phyloP scores from a whole-genome alignment of 2,797 vertebrate species.

The Carapus acus region DNA sequence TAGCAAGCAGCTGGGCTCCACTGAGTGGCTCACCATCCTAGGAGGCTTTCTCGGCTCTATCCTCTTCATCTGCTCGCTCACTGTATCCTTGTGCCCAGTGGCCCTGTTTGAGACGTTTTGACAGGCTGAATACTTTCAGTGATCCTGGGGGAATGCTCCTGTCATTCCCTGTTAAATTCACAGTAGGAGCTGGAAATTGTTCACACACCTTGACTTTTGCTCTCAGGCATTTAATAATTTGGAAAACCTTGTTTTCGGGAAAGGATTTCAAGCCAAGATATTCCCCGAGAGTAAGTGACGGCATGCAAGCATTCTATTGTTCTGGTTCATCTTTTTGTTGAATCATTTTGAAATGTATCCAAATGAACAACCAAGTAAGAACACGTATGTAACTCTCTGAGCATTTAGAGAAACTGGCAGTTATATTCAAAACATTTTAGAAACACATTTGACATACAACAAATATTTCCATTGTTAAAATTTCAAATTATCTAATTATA shows the following conservation, averaged over 20 bases:
- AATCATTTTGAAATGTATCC: too few species aligned
- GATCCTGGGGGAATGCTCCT: too few species aligned
- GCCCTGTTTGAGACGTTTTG: not conserved
- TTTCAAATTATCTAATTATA: too few species aligned
- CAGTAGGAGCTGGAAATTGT: not conserved
- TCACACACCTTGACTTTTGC: constrained; percentile 67
- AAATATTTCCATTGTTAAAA: too few species aligned
- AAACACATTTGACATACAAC: too few species aligned
- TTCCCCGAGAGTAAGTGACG: constrained; percentile 90
- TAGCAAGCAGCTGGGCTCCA: constrained; percentile 88
- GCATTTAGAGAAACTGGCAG: too few species aligned
- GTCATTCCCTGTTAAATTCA: too few species aligned
- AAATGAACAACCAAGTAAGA: too few species aligned
- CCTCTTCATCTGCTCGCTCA: constrained; percentile 92
- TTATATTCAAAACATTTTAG: too few species aligned
- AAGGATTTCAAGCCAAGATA: constrained; percentile 96
- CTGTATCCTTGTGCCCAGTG: constrained; percentile 81
- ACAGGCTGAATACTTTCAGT: too few species aligned
- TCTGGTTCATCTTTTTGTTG: not conserved
- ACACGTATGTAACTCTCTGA: too few species aligned
- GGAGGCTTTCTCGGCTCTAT: constrained; percentile 89
- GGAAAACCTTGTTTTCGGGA: constrained; percentile 91
- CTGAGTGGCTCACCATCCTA: constrained; percentile 93
- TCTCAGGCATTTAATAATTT: constrained; percentile 94
- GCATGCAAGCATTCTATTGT: not conserved